Conservation (phyloP, 2,888 invertebrate genomes). For the Ferrisia virgata region DNA sequence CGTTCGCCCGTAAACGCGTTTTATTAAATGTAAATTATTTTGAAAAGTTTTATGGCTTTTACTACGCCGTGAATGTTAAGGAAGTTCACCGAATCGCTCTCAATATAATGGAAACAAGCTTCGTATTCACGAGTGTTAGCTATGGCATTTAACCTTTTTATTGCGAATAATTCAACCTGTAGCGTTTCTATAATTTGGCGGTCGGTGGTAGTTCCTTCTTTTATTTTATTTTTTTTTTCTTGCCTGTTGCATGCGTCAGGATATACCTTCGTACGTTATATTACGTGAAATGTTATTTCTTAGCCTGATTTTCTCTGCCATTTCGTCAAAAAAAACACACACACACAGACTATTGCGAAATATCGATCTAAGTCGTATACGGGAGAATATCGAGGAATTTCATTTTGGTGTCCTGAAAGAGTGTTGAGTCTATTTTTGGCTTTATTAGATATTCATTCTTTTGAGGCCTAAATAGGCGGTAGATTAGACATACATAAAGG, state of each 20-base stretch:
- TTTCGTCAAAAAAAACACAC: no score
- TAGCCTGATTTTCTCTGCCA: no score
- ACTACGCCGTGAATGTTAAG: conserved; percentile 15
- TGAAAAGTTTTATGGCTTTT: conserved; percentile 31
- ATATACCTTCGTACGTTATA: no score
- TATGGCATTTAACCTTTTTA: conserved; percentile 2
- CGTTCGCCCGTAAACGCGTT: neutral
- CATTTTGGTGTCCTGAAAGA: no score
- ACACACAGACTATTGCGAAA: no score
- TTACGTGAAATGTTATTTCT: no score
- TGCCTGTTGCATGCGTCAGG: neutral
- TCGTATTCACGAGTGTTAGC: conserved; percentile 23
- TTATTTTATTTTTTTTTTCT: neutral
- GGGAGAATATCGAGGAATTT: no score
- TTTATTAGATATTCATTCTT: no score
- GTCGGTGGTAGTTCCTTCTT: neutral
- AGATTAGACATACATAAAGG: no score
- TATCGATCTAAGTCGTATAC: no score
- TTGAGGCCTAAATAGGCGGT: no score
- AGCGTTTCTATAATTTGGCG: neutral
- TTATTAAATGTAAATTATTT: conserved; percentile 34
- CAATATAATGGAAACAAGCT: conserved; percentile 26
- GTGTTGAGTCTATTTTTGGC: no score
- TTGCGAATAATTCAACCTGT: conserved; percentile 8
- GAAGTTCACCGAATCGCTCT: conserved; percentile 11